Evolutionary conservation across 2,888 invertebrate species (phyloP).

Genomic region (Cerastis leucographa): DNA sequence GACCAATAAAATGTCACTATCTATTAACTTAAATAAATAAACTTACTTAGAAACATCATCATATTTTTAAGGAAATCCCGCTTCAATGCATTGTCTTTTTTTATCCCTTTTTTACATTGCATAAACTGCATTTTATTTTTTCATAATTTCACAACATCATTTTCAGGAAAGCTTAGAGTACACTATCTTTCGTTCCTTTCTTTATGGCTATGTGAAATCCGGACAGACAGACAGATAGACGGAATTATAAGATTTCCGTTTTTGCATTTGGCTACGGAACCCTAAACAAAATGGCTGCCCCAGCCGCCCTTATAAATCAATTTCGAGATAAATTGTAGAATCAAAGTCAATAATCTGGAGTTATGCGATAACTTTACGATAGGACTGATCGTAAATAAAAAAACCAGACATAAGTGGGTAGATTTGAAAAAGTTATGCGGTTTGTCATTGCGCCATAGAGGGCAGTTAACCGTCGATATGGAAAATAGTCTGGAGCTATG

Average conservation of each 20-base stretch:
- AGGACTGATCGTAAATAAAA: slow-evolving; percentile 58
- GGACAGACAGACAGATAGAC: background rate
- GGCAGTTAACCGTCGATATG: slow-evolving; percentile 26
- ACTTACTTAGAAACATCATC: no score
- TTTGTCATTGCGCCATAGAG: slow-evolving; percentile 33
- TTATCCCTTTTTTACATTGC: no score
- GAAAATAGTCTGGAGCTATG: slow-evolving; percentile 11
- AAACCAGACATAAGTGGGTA: slow-evolving; percentile 47
- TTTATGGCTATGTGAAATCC: background rate
- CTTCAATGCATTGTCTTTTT: no score
- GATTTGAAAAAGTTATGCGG: slow-evolving; percentile 39
- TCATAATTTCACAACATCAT: background rate
- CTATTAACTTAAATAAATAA: no score
- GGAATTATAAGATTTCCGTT: background rate
- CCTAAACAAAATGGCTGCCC: slow-evolving; percentile 28
- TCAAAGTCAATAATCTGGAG: slow-evolving; percentile 66
- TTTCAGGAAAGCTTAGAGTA: background rate
- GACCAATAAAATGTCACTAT: background rate
- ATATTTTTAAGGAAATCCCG: no score
- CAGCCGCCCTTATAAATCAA: slow-evolving; percentile 56
- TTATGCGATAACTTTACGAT: slow-evolving; percentile 64
- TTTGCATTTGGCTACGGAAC: background rate
- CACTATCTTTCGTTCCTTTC: background rate
- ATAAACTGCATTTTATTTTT: no score
- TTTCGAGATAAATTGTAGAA: slow-evolving; percentile 61